Evolutionary conservation across 2,888 invertebrate genomes (phyloP).

Genomic region (Trichopria drosophilae): DNA sequence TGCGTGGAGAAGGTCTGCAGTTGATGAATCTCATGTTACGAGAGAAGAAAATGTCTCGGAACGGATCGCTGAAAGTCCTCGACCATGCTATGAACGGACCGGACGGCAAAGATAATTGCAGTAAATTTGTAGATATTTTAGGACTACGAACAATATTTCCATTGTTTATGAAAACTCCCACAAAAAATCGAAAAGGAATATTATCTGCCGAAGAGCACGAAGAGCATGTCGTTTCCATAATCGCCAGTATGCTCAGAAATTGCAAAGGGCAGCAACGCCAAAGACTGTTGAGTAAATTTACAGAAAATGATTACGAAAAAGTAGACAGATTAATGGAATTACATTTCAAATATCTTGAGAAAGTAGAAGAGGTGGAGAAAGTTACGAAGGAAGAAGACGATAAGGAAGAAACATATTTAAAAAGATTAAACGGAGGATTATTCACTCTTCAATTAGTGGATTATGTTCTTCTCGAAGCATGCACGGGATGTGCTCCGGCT

Average conservation of each 20-base stretch:
- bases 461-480: constrained; percentile 80
- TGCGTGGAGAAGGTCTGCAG: constrained; percentile 96
- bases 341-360: constrained; percentile 95
- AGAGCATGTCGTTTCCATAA: constrained; percentile 92
- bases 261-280: constrained; percentile 89
- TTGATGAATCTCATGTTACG: constrained; percentile 99
- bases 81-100: constrained; percentile 95
- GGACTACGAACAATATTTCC: constrained; percentile 97
- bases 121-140: constrained; percentile 96
- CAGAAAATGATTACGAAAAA: constrained; percentile 97
- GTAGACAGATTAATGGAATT: constrained; percentile 94
- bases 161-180: constrained; percentile 98
- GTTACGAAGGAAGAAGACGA: constrained; percentile 75
- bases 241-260: constrained; percentile 90
- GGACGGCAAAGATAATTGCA: constrained; percentile 93
- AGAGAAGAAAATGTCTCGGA: constrained; percentile 94
- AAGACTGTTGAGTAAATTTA: constrained; percentile 90
- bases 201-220: constrained; percentile 88
- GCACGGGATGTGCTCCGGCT: constrained; percentile 71
- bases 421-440: constrained; percentile 89
- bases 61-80: constrained; percentile 93
- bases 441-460: constrained; percentile 95
- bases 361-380: constrained; percentile 76
- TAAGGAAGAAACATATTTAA: constrained; percentile 85
- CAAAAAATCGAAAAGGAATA: constrained; percentile 75